Evolutionary conservation across 1,140 invertebrate genomes (phyloP), one percentile per base, ranked within the genome.

Genomic region (Bombus polaris): DNA sequence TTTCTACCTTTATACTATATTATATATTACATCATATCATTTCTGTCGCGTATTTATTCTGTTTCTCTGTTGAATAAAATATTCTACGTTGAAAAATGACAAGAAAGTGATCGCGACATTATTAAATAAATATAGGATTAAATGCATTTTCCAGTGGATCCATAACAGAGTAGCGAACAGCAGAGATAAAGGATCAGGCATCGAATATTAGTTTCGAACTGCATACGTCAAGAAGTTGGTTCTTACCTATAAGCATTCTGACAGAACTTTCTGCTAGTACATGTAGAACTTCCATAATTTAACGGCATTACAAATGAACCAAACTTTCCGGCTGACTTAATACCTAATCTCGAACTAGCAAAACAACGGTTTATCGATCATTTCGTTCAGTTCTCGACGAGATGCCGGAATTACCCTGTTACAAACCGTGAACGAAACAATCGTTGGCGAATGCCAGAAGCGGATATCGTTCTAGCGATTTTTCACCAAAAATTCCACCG

Each of bases 171-270:
- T 0, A 32, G 10, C n/a, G 8, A 73, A 10, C 18, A 22, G 2
- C 10, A 39, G 22, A 81, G 80, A 81, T 81, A 71, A 81, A 74
- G 57, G 71, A 74, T 57, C 57, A 65, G 71, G 37, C 39, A 75
- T 37, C 39, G 80, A 74, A 75, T 82, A 74, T 82, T 65, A 75
- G 71, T 82, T 82, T 75, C 71, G 32, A 81, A 81, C 70, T 81
- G n/a, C 37, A 73, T n/a, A 73, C 32, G 70, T 81, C 68, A 81
- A 62, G 70, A 72, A n/a, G 13, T 22, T 13, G 37, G 37, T 81
- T 74, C 80, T 81, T 81, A 62, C 80, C 15, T 13, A 32, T 39
- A 74, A 59, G 53, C 28, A 62, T n/a, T 71, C 47, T 2, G 39
- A 12, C 15, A 13, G 28, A 82, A 74, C 39, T 82, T 53, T 71